Conservation (phyloP, 2,888 invertebrate species). For the Hermaeophaga mercurialis region DNA sequence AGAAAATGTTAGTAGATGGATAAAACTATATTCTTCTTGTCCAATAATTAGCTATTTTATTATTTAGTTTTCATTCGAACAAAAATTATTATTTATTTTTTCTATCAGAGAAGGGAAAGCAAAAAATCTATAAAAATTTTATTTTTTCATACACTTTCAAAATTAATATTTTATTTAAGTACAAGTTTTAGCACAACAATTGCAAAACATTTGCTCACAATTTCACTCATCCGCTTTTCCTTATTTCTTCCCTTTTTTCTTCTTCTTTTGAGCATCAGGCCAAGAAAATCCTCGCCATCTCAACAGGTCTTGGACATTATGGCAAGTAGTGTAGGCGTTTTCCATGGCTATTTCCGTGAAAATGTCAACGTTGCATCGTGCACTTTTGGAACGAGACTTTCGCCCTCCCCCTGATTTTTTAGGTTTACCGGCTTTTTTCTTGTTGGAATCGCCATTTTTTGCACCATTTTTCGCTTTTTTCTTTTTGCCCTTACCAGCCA, state of each 20-base stretch:
- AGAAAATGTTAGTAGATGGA: no score
- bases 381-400: slow-evolving; percentile 55
- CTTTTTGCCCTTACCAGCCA: slow-evolving; percentile 43
- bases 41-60: no score
- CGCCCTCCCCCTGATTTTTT: slow-evolving; percentile 37
- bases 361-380: slow-evolving; percentile 78
- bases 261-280: slow-evolving; percentile 86
- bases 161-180: no score
- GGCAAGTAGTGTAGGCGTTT: slow-evolving; percentile 92
- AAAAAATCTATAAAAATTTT: no score
- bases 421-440: slow-evolving; percentile 38
- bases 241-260: slow-evolving; percentile 75
- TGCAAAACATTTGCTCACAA: no score
- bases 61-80: no score
- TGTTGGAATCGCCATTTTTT: slow-evolving; percentile 39
- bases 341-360: slow-evolving; percentile 91
- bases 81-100: no score
- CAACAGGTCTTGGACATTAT: slow-evolving; percentile 88
- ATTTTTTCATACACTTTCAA: no score
- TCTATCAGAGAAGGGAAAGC: no score
- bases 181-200: no score
- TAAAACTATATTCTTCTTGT: no score
- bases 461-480: slow-evolving; percentile 41
- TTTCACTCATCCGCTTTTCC: no score
- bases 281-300: slow-evolving; percentile 87